A percentile compares a stretch with the other conserved stretches of the same genome.
Conservation (phyloP, 1,140 invertebrate genomes). For the Andricus grossulariae region DNA sequence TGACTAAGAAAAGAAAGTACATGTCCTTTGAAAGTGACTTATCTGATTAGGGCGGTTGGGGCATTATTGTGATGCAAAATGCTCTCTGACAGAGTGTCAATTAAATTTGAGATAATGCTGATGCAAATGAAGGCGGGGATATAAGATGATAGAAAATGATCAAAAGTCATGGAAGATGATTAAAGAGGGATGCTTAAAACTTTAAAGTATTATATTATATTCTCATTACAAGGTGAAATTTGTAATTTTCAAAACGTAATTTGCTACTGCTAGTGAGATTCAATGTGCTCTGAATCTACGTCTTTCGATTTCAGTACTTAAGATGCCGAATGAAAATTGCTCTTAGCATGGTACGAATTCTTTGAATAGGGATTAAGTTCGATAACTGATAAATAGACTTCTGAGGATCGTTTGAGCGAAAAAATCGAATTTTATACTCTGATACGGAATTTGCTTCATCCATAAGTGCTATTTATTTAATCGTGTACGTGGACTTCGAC, state of each 20-base stretch:
- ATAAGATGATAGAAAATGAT: neutral
- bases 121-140: no score
- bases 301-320: no score
- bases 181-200: neutral
- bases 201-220: conserved; percentile 6
- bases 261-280: neutral
- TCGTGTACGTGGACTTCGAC: neutral
- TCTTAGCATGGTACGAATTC: neutral
- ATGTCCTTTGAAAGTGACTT: neutral
- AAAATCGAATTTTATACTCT: conserved; percentile 8
- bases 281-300: neutral
- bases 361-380: neutral
- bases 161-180: neutral
- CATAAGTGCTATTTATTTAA: neutral
- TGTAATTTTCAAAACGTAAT: neutral
- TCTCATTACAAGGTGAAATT: neutral
- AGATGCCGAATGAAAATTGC: no score
- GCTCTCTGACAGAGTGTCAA: neutral
- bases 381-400: neutral
- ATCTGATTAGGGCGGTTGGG: neutral
- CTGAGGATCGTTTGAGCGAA: neutral
- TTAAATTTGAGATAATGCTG: neutral
- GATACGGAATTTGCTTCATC: neutral
- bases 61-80: neutral
- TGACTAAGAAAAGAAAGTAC: neutral